These are phyloP conservation scores for Cyclophora albipunctata DNA, from an alignment of 2,888 invertebrate genomes.

Conservation along the genomic window DNA sequence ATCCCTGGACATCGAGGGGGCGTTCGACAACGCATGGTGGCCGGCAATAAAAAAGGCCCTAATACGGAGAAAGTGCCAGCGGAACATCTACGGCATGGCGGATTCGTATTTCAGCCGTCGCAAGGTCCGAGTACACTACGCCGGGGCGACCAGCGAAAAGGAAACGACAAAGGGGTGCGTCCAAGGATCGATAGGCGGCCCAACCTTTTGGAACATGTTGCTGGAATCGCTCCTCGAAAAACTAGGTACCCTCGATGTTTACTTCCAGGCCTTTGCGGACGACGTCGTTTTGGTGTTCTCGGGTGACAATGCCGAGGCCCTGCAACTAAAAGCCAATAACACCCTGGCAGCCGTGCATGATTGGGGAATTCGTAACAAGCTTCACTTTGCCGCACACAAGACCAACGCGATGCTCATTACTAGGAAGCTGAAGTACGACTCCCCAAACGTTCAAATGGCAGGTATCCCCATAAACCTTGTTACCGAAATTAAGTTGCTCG, in stretches of 20 bases:
- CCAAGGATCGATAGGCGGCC: slow-evolving; percentile 10
- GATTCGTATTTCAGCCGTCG: slow-evolving; percentile 4
- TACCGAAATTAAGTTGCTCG: background rate
- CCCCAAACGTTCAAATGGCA: background rate
- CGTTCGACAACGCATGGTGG: slow-evolving; percentile 11
- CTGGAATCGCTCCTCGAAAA: slow-evolving; percentile 9
- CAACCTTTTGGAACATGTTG: slow-evolving; percentile 14
- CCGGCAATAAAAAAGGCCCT: slow-evolving; percentile 3
- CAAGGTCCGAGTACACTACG: background rate
- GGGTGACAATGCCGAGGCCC: slow-evolving; percentile 2
- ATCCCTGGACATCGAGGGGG: slow-evolving; percentile 11
- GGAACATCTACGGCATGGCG: background rate
- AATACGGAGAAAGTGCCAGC: slow-evolving; percentile 3
- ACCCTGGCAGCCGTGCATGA: slow-evolving; percentile 9
- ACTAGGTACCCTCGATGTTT: background rate
- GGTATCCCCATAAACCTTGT: too few relatives aligned
- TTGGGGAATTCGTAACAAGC: slow-evolving; percentile 6
- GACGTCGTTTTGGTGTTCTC: slow-evolving; percentile 7
- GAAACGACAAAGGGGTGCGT: background rate
- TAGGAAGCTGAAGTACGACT: background rate
- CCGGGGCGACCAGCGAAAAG: background rate
- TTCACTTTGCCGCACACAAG: background rate
- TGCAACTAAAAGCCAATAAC: slow-evolving; percentile 8
- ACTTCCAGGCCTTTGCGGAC: slow-evolving; percentile 15
- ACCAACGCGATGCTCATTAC: background rate